phyloP scores from a whole-genome alignment of 2,797 vertebrate species.

The Betta splendens region DNA sequence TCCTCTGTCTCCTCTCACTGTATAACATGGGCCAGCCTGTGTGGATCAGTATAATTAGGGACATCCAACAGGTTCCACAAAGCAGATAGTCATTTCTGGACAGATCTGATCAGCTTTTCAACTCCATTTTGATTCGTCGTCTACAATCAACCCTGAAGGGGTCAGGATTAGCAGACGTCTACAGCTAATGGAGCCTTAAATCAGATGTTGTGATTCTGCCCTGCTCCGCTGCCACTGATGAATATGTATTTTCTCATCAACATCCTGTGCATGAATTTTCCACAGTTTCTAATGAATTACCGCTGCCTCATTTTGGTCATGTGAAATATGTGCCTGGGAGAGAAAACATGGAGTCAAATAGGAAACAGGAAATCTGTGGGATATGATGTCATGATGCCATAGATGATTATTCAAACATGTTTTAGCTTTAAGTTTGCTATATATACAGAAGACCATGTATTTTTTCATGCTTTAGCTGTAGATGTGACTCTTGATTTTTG shows the following conservation, averaged over 20 bases:
- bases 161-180: conserved; percentile 37
- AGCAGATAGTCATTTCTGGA: conserved; percentile 3
- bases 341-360: conserved; percentile 33
- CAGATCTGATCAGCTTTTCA: conserved; percentile 28
- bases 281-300: conserved; percentile 56
- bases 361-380: background rate
- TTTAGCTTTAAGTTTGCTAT: background rate
- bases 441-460: no score
- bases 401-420: background rate
- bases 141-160: conserved; percentile 29
- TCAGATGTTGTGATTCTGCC: conserved; percentile 58
- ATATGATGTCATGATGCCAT: conserved; percentile 12
- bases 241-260: conserved; percentile 66
- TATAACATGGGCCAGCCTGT: no score
- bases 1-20: no score
- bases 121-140: conserved; percentile 36
- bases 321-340: conserved; percentile 33
- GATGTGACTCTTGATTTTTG: no score
- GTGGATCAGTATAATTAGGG: background rate
- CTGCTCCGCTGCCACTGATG: conserved; percentile 57
- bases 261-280: conserved; percentile 49
- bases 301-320: conserved; percentile 45
- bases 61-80: background rate
- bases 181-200: conserved; percentile 56
- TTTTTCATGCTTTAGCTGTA: no score